phyloP scores from a whole-genome alignment of 2,797 vertebrate species.

The Carcharodon carcharias region DNA sequence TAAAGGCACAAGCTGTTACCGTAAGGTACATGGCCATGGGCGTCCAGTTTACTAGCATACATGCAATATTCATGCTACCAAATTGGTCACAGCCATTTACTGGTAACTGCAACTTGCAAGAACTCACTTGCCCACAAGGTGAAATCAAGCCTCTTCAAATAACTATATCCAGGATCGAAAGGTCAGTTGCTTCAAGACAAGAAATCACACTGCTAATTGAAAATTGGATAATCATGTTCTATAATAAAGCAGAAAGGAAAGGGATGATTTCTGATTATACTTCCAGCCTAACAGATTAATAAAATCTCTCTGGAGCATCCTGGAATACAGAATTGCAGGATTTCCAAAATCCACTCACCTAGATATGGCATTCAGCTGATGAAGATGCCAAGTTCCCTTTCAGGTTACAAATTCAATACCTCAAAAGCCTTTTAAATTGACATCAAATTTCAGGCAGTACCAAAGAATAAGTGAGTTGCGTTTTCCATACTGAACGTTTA shows the following conservation, averaged over 20 bases:
- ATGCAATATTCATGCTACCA: background rate
- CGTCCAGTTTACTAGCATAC: too few relatives aligned
- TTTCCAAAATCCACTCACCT: background rate
- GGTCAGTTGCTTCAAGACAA: background rate
- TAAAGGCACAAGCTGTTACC: too few relatives aligned
- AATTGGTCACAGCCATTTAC: background rate
- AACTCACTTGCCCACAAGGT: background rate
- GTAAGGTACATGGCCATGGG: background rate
- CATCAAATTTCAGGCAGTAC: background rate
- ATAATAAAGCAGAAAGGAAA: background rate
- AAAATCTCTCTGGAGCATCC: background rate
- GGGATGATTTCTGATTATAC: background rate
- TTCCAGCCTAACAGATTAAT: background rate
- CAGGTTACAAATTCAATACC: background rate
- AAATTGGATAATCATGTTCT: background rate
- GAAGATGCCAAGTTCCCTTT: background rate
- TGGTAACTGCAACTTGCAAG: background rate
- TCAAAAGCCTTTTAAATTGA: background rate
- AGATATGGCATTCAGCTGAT: background rate
- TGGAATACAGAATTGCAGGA: background rate
- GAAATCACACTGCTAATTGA: background rate
- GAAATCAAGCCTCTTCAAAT: background rate
- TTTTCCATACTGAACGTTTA: background rate
- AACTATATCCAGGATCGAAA: background rate
- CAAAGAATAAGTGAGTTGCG: background rate